Percentiles rank a stretch among this genome's conserved stretches.
phyloP scores from a whole-genome alignment of 2,797 vertebrate genomes.

The Emys orbicularis region DNA sequence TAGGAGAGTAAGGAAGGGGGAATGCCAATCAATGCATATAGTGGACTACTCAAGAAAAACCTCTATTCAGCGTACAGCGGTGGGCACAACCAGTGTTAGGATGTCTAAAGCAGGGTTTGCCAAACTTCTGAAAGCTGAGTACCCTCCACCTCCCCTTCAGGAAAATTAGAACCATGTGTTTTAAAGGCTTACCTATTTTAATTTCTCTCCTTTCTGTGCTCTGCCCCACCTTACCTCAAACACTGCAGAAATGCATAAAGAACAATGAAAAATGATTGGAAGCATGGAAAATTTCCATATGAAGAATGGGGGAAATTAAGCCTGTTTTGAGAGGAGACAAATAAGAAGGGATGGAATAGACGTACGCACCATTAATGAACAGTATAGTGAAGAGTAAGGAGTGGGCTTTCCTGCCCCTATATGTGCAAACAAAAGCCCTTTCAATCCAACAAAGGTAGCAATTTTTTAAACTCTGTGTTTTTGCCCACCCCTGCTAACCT shows the following conservation, averaged over 20 bases:
- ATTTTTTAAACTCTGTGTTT: fast-evolving
- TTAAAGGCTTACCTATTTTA: not conserved
- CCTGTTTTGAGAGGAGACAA: not conserved
- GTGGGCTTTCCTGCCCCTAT: fast-evolving
- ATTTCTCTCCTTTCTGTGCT: not conserved
- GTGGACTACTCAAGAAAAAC: not conserved
- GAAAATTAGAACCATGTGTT: not conserved
- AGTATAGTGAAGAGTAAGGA: not conserved
- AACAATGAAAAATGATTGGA: not conserved
- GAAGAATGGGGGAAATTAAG: not conserved
- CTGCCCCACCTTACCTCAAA: not conserved
- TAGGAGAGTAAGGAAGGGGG: not conserved
- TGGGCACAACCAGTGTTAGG: not conserved
- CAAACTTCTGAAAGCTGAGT: not conserved
- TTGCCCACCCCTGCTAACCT: not conserved
- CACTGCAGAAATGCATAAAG: not conserved
- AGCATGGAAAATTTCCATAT: not conserved
- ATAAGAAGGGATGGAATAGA: not conserved
- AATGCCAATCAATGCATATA: not conserved
- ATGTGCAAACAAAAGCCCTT: not conserved
- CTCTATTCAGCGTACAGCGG: not conserved
- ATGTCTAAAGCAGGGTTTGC: not conserved
- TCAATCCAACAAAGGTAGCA: not conserved
- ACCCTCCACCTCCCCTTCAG: not conserved
- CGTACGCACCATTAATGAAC: not conserved